A percentile compares a stretch with the other conserved stretches of the same genome.
Evolutionary conservation across 1,140 invertebrate genomes (phyloP).

Genomic region (Neodiprion pinetum): DNA sequence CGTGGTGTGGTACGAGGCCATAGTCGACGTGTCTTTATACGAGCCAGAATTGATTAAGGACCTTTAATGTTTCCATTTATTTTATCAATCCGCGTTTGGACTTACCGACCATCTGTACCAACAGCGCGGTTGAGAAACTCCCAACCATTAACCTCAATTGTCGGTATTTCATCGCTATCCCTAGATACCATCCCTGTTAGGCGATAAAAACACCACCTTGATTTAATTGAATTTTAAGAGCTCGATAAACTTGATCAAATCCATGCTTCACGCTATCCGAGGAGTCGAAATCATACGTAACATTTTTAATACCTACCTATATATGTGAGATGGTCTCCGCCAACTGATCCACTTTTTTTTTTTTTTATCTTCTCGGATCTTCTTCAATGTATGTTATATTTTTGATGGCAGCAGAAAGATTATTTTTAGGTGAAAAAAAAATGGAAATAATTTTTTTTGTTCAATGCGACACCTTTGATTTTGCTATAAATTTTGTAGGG

Average conservation of each 20-base stretch:
- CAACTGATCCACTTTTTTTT: too few species aligned
- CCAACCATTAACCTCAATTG: slow-evolving; percentile 1
- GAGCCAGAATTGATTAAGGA: not conserved
- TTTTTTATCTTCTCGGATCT: too few species aligned
- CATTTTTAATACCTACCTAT: too few species aligned
- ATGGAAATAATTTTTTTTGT: too few species aligned
- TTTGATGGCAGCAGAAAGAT: too few species aligned
- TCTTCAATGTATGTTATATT: too few species aligned
- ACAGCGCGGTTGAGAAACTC: not conserved
- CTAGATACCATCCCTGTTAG: not conserved
- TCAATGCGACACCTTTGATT: too few species aligned
- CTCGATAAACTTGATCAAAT: not conserved
- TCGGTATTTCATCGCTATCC: not conserved
- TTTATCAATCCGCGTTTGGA: not conserved
- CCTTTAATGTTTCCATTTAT: not conserved
- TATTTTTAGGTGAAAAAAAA: too few species aligned
- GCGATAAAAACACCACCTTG: not conserved
- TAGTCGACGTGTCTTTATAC: not conserved
- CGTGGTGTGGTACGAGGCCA: not conserved
- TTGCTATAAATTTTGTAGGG: too few species aligned
- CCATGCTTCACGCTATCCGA: not conserved
- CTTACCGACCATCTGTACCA: not conserved
- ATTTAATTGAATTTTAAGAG: not conserved
- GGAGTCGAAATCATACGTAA: too few species aligned
- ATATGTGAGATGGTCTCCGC: too few species aligned